Evolutionary conservation across 2,113 vertebrate species (phyloP), one percentile per base, ranked within the genome.

Genomic region (Gasterosteus nipponicus): DNA sequence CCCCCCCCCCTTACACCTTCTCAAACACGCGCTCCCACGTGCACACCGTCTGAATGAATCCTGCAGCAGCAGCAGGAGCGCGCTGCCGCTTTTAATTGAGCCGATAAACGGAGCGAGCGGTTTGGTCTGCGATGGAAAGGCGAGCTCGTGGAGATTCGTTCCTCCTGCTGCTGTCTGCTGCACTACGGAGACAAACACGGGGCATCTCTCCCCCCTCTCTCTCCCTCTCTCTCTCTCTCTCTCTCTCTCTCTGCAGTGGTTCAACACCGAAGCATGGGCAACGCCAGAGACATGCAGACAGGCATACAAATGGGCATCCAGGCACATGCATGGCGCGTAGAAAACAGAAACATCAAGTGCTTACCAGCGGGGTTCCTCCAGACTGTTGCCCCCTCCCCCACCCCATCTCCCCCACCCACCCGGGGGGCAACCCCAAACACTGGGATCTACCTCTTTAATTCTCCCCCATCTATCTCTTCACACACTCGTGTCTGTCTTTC

Each of bases 311-410:
- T 78, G 61, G 59, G 65, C 35, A 72, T 33, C 47, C 22, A 46
- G 41, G 46, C 51, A 66, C 75, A 75, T 73, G 73, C 75, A 79
- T 57, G 18, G 16, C 69, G 73, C 19, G 54, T 14, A 80, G 22
- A 82, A 38, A 66, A 71, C 70, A 75, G 70, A 84, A 73, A 85
- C 62, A 85, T 47, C 38, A 63, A 85, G 73, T 2, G 56, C 90
- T 92, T 91, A 92, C 91, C 91, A 31, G 81, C 49, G 61, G 79
- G 75, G 61, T 86, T 71, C 67, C 60, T 87, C 86, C 87, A 83
- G 89, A 75, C 78, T 67, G 78, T 70, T 73, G 73, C 19, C 19
- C 42, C 42, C 42, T 35, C 33, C 33, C 33, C 3, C 33, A 35
- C 33, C 33, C 33, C 33, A 5, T 35, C 33, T 35, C 33, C 35